Evolutionary conservation across 2,888 invertebrate species (phyloP), one percentile per base, ranked within the genome.

Genomic region (Cactoblastis cactorum): DNA sequence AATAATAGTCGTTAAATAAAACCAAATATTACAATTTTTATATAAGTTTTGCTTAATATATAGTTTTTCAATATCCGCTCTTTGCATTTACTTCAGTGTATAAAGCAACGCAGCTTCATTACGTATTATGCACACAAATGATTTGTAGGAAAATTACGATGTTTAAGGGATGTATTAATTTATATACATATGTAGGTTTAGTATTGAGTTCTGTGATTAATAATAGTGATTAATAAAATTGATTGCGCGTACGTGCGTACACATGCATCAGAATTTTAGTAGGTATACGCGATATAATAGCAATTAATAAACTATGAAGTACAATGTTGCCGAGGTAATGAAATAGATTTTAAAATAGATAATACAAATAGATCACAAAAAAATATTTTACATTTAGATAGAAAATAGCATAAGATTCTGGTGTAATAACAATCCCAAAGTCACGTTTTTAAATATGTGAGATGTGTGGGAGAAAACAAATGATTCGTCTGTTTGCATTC

Each of bases 401-500:
- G 8, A 28, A 9, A 6, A 28, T 28, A 1, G 28, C 8, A 28
- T 28, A 22, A 22, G 22, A n/a, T n/a, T n/a, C n/a, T 22, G 9
- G 28, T 28, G 5, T 28, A 4, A 28, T 9, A 28, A 9, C 8
- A 9, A 28, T 28, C 28, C 5, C 22, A 28, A 6, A 1, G 8
- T 28, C 28, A 6, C 8, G 28, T 28, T 28, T 28, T 28, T 28
- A 28, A 28, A 28, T 28, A 28, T 9, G 28, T 52, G 61, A 58
- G 61, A 65, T 63, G 67, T 65, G 71, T 67, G 59, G 59, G 62
- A 63, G 71, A 66, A 70, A 74, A 69, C 54, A 60, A 57, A 65
- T 66, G 66, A 70, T 67, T 71, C 71, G 69, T 76, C 61, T 64
- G 65, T 72, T 69, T 66, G 69, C 67, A 69, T 68, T 66, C 54